These are phyloP conservation scores for Agriotes lineatus DNA, from an alignment of 2,888 invertebrate genomes.

Conservation along the genomic window DNA sequence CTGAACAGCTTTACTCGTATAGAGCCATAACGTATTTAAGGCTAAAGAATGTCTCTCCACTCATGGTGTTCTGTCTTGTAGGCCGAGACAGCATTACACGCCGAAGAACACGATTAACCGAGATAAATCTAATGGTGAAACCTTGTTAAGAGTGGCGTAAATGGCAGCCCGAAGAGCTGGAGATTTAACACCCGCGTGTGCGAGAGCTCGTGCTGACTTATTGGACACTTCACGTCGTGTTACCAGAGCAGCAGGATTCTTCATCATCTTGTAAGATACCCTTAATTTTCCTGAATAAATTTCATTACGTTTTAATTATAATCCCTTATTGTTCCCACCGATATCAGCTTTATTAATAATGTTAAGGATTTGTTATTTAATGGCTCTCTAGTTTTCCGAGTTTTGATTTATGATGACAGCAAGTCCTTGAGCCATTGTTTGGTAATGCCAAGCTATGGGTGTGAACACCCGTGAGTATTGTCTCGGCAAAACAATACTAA, in stretches of 20 bases:
- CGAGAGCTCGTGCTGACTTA: constrained; percentile 41
- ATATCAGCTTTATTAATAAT: constrained; percentile 38
- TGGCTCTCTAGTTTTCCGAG: constrained; percentile 43
- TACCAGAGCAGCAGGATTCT: constrained; percentile 35
- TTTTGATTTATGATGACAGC: constrained; percentile 60
- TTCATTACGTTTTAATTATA: constrained; percentile 41
- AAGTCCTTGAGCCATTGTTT: constrained; percentile 60
- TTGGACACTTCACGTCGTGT: constrained; percentile 37
- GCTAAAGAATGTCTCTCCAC: constrained; percentile 56
- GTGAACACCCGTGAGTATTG: constrained; percentile 61
- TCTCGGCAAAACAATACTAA: constrained; percentile 61
- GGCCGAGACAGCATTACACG: constrained; percentile 63
- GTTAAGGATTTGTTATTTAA: constrained; percentile 49
- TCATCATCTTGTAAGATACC: constrained; percentile 34
- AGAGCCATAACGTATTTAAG: constrained; percentile 60
- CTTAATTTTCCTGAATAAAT: constrained; percentile 40
- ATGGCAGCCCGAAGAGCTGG: constrained; percentile 58
- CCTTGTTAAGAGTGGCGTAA: constrained; percentile 64
- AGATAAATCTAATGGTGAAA: constrained; percentile 68
- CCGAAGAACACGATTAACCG: constrained; percentile 64
- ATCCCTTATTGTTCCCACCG: constrained; percentile 40
- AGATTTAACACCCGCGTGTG: constrained; percentile 42
- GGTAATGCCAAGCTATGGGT: constrained; percentile 60
- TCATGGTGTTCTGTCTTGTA: constrained; percentile 58
- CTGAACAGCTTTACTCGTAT: constrained; percentile 52